phyloP scores from a whole-genome alignment of 2,888 invertebrate genomes.

The Parnassius smintheus region DNA sequence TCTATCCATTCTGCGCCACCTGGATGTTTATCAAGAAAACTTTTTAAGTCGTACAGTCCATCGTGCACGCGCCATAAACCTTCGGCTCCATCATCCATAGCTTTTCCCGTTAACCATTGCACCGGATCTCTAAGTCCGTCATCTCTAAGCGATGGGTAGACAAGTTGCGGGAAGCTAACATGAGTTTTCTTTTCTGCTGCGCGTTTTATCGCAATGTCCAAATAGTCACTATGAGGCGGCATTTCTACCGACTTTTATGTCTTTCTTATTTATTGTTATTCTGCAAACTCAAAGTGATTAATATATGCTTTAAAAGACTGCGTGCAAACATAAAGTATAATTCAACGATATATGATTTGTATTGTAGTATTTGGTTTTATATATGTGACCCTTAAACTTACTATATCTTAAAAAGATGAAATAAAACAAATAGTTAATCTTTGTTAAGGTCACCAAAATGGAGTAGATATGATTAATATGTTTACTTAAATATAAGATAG shows the following conservation, averaged over 20 bases:
- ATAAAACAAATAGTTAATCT: conserved; percentile 12
- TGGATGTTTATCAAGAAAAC: conserved; percentile 91
- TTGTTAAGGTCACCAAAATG: conserved; percentile 1
- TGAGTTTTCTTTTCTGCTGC: conserved; percentile 62
- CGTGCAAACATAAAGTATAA: too few species aligned
- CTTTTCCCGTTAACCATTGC: conserved; percentile 84
- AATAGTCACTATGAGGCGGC: conserved; percentile 40
- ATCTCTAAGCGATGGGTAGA: conserved; percentile 75
- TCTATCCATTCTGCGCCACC: conserved; percentile 90
- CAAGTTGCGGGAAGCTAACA: conserved; percentile 77
- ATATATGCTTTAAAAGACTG: too few species aligned
- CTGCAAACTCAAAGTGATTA: too few species aligned
- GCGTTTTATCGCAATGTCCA: conserved; percentile 49
- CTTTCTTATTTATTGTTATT: too few species aligned
- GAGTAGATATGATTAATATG: background rate
- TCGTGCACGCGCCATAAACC: conserved; percentile 90
- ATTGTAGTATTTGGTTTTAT: conserved; percentile 11
- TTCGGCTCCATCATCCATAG: conserved; percentile 86
- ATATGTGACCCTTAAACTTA: conserved; percentile 8
- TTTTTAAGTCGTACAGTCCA: conserved; percentile 90
- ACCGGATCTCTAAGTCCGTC: conserved; percentile 63
- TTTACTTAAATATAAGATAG: too few species aligned
- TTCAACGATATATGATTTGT: too few species aligned
- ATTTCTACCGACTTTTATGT: conserved; percentile 24
- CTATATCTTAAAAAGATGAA: conserved; percentile 10